Percentiles rank a stretch among this genome's conserved stretches.
Conservation (phyloP, 2,797 vertebrate species). For the Carapus acus region DNA sequence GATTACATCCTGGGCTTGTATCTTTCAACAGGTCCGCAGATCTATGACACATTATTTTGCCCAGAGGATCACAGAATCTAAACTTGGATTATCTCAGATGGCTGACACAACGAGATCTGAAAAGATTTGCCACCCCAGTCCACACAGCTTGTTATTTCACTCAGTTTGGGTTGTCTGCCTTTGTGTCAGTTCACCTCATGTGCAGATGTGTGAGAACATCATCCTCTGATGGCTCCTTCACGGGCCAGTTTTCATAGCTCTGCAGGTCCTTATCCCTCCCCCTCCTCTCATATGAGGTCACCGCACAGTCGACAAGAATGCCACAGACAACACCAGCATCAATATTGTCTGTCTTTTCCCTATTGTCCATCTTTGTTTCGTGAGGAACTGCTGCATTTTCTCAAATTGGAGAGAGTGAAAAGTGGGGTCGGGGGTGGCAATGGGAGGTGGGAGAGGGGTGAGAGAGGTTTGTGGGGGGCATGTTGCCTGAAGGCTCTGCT, state of each 20-base stretch:
- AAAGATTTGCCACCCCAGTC: slow-evolving; percentile 20
- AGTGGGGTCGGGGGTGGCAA: slow-evolving; percentile 3
- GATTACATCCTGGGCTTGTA: slow-evolving; percentile 23
- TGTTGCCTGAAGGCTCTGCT: slow-evolving; percentile 51
- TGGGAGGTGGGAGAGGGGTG: not conserved
- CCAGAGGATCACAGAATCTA: slow-evolving; percentile 23
- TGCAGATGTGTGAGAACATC: slow-evolving; percentile 3
- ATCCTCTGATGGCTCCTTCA: slow-evolving; percentile 14
- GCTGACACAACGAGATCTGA: slow-evolving; percentile 28
- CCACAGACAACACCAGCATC: slow-evolving; percentile 2
- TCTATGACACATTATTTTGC: slow-evolving; percentile 22
- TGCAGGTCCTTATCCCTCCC: slow-evolving; percentile 28
- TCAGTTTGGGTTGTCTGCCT: slow-evolving; percentile 35
- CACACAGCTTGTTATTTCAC: slow-evolving; percentile 41
- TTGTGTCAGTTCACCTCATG: slow-evolving; percentile 17
- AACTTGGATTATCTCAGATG: slow-evolving; percentile 16
- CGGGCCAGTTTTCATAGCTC: slow-evolving; percentile 23
- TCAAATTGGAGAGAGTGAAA: slow-evolving; percentile 19
- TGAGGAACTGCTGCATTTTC: slow-evolving; percentile 25
- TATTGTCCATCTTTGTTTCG: slow-evolving; percentile 23
- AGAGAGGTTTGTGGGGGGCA: slow-evolving; percentile 30
- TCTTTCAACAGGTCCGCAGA: slow-evolving; percentile 22
- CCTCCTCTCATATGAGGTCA: slow-evolving; percentile 17
- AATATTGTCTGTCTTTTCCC: slow-evolving; percentile 21
- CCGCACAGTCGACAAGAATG: slow-evolving; percentile 13